Conservation (phyloP, 2,113 vertebrate genomes). For the Eolophus roseicapilla region DNA sequence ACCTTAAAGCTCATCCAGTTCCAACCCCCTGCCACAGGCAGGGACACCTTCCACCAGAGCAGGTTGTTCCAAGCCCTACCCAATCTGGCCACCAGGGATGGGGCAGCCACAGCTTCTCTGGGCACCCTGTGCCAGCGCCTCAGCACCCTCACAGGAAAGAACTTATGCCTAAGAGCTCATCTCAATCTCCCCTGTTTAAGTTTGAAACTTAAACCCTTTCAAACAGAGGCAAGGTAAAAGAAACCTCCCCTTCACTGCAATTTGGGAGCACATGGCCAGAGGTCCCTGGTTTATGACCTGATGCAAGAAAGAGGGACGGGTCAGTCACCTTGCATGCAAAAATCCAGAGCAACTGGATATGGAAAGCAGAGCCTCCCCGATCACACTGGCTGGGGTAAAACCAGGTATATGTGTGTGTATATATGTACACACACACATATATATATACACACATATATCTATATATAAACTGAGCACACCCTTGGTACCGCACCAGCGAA, state of each 20-base stretch:
- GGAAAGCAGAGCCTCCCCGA: background rate
- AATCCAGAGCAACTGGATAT: background rate
- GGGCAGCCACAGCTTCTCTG: no score
- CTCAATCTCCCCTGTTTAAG: background rate
- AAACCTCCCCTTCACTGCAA: background rate
- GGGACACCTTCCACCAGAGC: background rate
- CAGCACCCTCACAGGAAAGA: background rate
- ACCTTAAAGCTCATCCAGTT: background rate
- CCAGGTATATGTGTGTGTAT: no score
- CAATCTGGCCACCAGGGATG: no score
- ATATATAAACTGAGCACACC: background rate
- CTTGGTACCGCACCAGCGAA: fast-evolving
- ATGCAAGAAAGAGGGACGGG: background rate
- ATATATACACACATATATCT: no score
- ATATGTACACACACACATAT: no score
- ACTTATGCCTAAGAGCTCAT: background rate
- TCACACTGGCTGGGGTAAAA: background rate
- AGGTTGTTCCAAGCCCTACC: background rate
- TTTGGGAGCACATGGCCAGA: background rate
- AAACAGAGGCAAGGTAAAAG: background rate
- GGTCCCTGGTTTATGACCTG: fast-evolving
- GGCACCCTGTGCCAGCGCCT: background rate
- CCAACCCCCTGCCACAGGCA: background rate
- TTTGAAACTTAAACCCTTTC: background rate
- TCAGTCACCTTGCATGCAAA: background rate